These are phyloP conservation scores for Dreissena rostriformis DNA, from an alignment of 1,140 invertebrate genomes.

Conservation along the genomic window DNA sequence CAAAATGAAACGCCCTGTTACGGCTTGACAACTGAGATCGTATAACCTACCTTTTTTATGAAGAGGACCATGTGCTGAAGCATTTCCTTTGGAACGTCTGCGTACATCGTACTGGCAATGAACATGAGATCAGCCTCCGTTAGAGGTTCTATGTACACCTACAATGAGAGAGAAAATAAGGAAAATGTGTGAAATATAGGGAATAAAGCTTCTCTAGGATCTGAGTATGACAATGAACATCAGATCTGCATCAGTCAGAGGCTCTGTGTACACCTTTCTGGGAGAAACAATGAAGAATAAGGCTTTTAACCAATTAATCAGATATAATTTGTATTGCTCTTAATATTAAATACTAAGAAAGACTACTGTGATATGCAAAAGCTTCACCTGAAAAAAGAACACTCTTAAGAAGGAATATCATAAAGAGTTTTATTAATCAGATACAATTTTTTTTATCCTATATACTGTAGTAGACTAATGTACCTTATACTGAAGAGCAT, in stretches of 20 bases:
- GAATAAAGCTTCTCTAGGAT: no score
- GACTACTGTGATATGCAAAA: no score
- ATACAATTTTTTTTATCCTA: background rate
- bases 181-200: no score
- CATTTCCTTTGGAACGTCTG: constrained; percentile 80
- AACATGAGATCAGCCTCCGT: constrained; percentile 88
- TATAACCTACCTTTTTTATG: constrained; percentile 84
- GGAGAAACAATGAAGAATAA: no score
- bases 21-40: background rate
- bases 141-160: constrained; percentile 93
- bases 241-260: no score
- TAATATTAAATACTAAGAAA: no score
- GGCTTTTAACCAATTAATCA: no score
- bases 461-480: background rate
- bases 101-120: constrained; percentile 82
- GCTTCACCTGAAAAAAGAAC: no score
- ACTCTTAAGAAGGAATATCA: no score
- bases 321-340: no score
- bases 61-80: constrained; percentile 91
- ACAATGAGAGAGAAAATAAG: background rate
- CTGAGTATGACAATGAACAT: no score
- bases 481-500: background rate
- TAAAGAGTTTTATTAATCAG: background rate
- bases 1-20: background rate
- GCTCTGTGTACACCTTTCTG: no score